phyloP scores from a whole-genome alignment of 2,797 vertebrate genomes.

The Corythornis leucogaster region DNA sequence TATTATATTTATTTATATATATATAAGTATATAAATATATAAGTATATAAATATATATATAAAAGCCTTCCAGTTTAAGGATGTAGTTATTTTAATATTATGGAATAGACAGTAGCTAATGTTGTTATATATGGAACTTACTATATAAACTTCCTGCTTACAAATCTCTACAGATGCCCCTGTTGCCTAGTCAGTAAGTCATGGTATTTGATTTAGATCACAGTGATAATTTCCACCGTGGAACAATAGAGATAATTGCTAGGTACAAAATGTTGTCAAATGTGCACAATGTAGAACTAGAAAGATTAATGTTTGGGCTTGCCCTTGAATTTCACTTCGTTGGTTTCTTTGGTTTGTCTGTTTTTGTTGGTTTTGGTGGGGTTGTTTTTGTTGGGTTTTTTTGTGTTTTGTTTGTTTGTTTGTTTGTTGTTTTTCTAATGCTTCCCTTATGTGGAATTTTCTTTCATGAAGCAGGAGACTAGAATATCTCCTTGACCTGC shows the following conservation, averaged over 20 bases:
- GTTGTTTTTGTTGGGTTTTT: no score
- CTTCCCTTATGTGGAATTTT: background rate
- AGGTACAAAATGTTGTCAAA: background rate
- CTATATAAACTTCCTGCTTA: background rate
- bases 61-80: background rate
- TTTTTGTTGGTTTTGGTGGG: no score
- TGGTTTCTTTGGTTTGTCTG: no score
- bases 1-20: no score
- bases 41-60: background rate
- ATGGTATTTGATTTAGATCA: background rate
- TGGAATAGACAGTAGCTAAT: background rate
- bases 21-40: no score
- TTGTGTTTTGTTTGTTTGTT: no score
- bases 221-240: background rate
- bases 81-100: background rate
- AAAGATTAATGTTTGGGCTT: background rate
- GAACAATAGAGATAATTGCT: background rate
- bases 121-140: background rate
- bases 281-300: background rate
- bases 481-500: conserved; percentile 43
- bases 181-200: background rate
- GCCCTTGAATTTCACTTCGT: background rate
- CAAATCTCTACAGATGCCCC: background rate
- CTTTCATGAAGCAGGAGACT: background rate
- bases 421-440: background rate